Evolutionary conservation across 2,888 invertebrate species (phyloP), one percentile per base, ranked within the genome.

Genomic region (Hyposoter dolosus): DNA sequence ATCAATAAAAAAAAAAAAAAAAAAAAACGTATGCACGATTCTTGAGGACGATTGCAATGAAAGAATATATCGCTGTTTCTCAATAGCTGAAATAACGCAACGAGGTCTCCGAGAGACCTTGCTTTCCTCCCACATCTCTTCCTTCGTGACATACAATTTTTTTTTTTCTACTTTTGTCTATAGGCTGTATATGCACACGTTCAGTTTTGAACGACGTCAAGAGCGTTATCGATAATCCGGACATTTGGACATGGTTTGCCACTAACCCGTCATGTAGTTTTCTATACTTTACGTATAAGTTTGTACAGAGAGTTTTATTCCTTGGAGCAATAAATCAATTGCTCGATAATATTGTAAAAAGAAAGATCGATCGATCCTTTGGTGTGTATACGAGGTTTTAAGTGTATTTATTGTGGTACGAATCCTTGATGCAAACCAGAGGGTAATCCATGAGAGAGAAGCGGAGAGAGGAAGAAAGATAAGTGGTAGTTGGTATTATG

Each of bases 301-400:
- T 23, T 53, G 35, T 53, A 68, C 43, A 15, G 12, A 68, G 40
- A 53, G 68, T 69, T 43, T 60, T 32, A 69, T 23, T 4, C 6
- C 7, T 63, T 32, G 50, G 60, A 56, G 85, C 65, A 79, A 85
- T 85, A 85, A 85, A 85, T 85, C 85, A 85, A 85, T 85, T 82
- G 79, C 82, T 79, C 79, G 82, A 85, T 82, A 82, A 76, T 82
- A 50, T 75, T 40, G 75, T 65, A 65, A 85, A 79, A 82, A 85
- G 85, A 79, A 82, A 85, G 85, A 82, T 85, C 75, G 82, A 85
- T 85, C 79, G 82, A 79, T 82, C 71, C 75, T 50, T 75, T 19
- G 40, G 56, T 50, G 35, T 68, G 35, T 74, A 75, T 28, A 60
- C 60, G n/a, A 75, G 74, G 74, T 82, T 78, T 82, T 82, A 69